phyloP scores from a whole-genome alignment of 1,140 invertebrate genomes.

The Drosophila obscura region DNA sequence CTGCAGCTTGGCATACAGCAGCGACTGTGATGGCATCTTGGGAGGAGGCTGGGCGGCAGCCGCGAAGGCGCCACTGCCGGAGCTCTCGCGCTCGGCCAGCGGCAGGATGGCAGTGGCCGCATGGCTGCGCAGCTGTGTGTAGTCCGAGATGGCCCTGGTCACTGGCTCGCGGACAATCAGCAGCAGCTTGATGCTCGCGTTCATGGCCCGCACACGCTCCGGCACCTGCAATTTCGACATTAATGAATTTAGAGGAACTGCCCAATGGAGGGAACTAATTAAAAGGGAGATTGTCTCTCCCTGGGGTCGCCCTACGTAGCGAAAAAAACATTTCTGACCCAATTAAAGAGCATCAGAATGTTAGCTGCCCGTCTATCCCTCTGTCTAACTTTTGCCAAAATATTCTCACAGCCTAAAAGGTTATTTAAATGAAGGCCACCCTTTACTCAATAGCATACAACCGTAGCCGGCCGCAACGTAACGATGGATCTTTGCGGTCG shows the following conservation, averaged over 20 bases:
- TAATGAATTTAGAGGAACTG: background rate
- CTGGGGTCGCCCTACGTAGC: too few relatives aligned
- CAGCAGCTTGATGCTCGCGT: constrained; percentile 94
- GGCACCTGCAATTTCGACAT: constrained; percentile 87
- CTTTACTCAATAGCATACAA: background rate
- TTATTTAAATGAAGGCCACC: constrained; percentile 4
- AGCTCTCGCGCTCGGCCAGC: constrained; percentile 67
- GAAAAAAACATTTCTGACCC: too few relatives aligned
- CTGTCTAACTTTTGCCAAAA: too few relatives aligned
- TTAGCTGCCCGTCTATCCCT: too few relatives aligned
- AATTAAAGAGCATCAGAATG: background rate
- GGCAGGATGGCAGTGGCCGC: constrained; percentile 87
- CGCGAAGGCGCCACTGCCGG: constrained; percentile 32
- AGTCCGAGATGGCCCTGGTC: constrained; percentile 97
- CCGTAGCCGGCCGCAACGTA: too few relatives aligned
- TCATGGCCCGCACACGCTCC: constrained; percentile 95
- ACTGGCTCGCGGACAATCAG: constrained; percentile 98
- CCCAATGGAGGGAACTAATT: background rate
- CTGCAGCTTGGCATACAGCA: constrained; percentile 71
- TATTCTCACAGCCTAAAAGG: background rate
- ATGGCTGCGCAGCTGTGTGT: constrained; percentile 93
- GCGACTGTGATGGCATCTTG: constrained; percentile 55
- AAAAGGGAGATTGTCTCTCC: background rate
- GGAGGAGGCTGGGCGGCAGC: constrained; percentile 32
- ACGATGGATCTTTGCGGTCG: background rate